phyloP scores from a whole-genome alignment of 2,888 invertebrate genomes.

The Pachydiplax longipennis region DNA sequence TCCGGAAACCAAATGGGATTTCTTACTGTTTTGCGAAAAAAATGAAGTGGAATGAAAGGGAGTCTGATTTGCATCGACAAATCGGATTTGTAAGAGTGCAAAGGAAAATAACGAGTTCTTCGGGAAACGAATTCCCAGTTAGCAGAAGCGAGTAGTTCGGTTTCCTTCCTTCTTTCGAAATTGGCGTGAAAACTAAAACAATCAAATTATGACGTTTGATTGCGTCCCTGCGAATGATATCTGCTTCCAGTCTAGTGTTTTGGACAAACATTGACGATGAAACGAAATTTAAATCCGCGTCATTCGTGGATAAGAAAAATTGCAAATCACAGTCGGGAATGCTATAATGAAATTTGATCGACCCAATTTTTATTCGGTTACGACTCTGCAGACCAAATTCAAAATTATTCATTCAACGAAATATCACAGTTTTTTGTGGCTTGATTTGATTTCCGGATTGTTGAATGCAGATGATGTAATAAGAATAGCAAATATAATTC shows the following conservation, averaged over 20 bases:
- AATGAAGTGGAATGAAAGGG: not conserved
- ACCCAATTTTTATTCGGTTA: not conserved
- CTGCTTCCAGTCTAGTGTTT: not conserved
- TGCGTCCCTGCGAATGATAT: not conserved
- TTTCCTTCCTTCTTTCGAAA: not conserved
- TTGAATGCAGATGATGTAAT: no score
- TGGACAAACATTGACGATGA: not conserved
- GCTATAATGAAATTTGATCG: not conserved
- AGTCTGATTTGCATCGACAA: not conserved
- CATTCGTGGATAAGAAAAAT: not conserved
- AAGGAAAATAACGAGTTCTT: not conserved
- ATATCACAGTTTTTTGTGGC: no score
- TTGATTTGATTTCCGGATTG: no score
- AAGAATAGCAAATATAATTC: no score
- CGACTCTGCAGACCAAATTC: no score
- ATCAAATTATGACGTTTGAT: not conserved
- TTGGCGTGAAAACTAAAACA: not conserved
- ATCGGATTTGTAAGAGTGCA: not conserved
- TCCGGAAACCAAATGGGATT: not conserved
- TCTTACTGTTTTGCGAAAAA: not conserved
- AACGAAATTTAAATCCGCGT: not conserved
- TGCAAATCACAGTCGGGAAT: not conserved
- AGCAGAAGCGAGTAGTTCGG: not conserved
- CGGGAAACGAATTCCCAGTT: not conserved
- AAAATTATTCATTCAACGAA: no score